These are phyloP conservation scores for Ditylenchus dipsaci DNA, from an alignment of 1,140 invertebrate species.

Conservation along the genomic window DNA sequence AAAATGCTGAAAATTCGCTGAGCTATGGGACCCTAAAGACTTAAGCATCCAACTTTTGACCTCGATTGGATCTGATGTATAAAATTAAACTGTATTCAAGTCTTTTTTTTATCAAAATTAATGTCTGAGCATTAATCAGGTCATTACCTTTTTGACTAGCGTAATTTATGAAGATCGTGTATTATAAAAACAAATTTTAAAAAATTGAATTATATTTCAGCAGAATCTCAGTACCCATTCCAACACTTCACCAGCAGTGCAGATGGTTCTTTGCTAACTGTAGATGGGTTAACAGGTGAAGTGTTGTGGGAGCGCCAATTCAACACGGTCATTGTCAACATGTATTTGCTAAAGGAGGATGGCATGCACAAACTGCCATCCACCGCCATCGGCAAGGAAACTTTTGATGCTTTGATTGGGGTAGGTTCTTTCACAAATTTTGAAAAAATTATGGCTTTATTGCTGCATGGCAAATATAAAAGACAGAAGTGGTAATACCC, in stretches of 20 bases:
- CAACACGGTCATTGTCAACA: conserved; percentile 80
- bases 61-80: too few relatives aligned
- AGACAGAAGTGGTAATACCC: neutral
- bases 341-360: conserved; percentile 73
- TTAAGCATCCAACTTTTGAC: too few relatives aligned
- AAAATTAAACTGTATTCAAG: too few relatives aligned
- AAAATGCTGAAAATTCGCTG: too few relatives aligned
- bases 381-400: conserved; percentile 69
- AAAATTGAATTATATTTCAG: too few relatives aligned
- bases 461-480: neutral
- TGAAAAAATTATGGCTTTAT: neutral
- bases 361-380: conserved; percentile 80
- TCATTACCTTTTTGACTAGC: too few relatives aligned
- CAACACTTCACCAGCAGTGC: conserved; percentile 33
- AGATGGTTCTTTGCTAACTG: conserved; percentile 40
- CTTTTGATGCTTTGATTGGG: conserved; percentile 46
- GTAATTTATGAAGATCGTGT: too few relatives aligned
- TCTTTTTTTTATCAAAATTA: too few relatives aligned
- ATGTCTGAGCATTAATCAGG: too few relatives aligned
- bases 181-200: too few relatives aligned
- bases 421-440: conserved; percentile 18
- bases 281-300: conserved; percentile 68
- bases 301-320: conserved; percentile 80
- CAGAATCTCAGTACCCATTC: conserved; percentile 40
- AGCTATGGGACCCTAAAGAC: too few relatives aligned